Evolutionary conservation across 2,888 invertebrate species (phyloP), one percentile per base, ranked within the genome.

Genomic region (Mayetiola destructor): DNA sequence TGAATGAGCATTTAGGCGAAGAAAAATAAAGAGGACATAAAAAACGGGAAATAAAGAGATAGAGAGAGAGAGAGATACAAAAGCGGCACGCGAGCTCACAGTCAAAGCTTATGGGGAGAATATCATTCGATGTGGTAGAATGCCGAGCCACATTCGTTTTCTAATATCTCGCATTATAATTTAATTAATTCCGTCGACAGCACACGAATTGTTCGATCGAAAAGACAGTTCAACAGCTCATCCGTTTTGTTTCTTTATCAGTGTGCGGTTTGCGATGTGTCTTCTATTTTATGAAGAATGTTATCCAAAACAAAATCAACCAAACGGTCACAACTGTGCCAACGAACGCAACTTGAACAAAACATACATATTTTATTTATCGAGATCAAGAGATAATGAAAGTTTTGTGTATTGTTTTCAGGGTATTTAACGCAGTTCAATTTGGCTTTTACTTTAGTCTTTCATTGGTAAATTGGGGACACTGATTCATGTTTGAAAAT

Each of bases 351-450:
- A n/a, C 39, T 20, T 23, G 23, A 6, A 21, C 40, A 40, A n/a
- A n/a, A 40, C 23, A 48, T 48, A 48, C 27, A 48, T 48, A 48
- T 48, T 48, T 48, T 48, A 48, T 48, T 48, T 48, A 48, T 48
- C 27, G 48, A 48, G 48, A 48, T 48, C 48, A 48, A 48, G 48
- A 48, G 48, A 48, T 48, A 48, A 48, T 48, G 48, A 48, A 16
- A 48, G 48, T 48, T 48, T 27, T 48, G 23, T 48, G 48, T 48
- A 27, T 48, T 48, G 48, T 48, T 9, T 48, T 48, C n/a, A 27
- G 48, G n/a, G n/a, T n/a, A n/a, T n/a, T n/a, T n/a, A n/a, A n/a
- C n/a, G n/a, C n/a, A n/a, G n/a, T n/a, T 27, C 23, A 48, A 27
- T 27, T 48, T 48, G 27, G n/a, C 27, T 23, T 48, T 2, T 48